phyloP scores from a whole-genome alignment of 1,140 invertebrate species.

The Polyergus mexicanus region DNA sequence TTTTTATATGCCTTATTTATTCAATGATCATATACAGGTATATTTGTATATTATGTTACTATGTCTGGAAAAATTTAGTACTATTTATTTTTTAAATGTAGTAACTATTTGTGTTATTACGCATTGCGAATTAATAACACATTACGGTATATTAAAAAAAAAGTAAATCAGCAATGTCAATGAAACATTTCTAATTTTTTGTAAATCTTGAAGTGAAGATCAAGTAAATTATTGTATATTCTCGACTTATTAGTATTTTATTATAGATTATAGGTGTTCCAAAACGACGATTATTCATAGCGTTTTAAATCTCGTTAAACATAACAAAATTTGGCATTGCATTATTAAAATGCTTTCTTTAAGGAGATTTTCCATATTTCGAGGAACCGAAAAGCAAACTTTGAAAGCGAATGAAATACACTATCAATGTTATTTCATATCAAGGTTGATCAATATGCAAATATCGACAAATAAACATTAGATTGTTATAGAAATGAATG shows the following conservation, averaged over 20 bases:
- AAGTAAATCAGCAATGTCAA: neutral
- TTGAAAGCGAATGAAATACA: conserved; percentile 52
- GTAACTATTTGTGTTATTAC: neutral
- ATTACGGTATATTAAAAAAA: neutral
- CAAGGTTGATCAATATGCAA: conserved; percentile 39
- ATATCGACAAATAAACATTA: conserved; percentile 8
- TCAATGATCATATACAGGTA: neutral
- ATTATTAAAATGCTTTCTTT: conserved; percentile 59
- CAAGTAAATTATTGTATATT: conserved; percentile 52
- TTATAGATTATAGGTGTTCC: conserved; percentile 54
- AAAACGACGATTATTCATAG: conserved; percentile 41
- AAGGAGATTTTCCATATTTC: conserved; percentile 11
- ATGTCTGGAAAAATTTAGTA: neutral
- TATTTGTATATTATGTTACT: neutral
- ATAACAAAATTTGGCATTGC: conserved; percentile 51
- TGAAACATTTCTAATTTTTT: neutral
- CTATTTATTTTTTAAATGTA: neutral
- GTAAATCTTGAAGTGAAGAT: neutral
- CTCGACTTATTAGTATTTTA: conserved; percentile 38
- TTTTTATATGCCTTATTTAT: neutral
- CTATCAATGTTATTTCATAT: conserved; percentile 50
- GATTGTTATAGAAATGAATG: neutral
- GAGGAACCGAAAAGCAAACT: conserved; percentile 40
- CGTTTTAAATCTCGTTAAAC: conserved; percentile 62
- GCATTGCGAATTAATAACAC: neutral